phyloP scores from a whole-genome alignment of 2,113 vertebrate species.

The Oriolus oriolus region DNA sequence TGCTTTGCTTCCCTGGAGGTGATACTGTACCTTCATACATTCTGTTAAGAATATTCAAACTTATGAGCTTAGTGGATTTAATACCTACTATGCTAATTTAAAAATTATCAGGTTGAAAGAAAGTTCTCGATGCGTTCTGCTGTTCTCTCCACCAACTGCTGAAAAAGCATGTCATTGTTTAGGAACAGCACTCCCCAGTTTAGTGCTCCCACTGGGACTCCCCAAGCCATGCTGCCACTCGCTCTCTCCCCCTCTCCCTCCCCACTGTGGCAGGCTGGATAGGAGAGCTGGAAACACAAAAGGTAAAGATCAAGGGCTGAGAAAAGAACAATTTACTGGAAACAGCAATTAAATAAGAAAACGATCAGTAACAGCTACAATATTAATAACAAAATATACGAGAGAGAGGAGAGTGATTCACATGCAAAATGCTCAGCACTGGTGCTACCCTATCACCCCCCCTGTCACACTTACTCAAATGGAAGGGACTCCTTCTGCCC shows the following conservation, averaged over 20 bases:
- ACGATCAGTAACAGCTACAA: background rate
- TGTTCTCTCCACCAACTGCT: background rate
- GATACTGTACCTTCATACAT: background rate
- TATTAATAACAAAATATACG: background rate
- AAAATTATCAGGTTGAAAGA: background rate
- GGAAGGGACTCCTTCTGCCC: background rate
- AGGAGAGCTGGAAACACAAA: background rate
- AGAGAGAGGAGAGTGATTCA: accelerated
- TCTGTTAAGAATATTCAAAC: background rate
- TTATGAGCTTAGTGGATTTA: background rate
- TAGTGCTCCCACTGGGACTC: background rate
- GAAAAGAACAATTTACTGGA: background rate
- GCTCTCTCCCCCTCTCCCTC: background rate
- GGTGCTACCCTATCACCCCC: background rate
- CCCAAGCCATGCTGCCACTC: background rate
- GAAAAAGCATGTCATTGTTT: background rate
- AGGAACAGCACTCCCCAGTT: background rate
- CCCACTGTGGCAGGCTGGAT: too few relatives aligned
- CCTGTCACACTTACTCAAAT: background rate
- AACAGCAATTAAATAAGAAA: background rate
- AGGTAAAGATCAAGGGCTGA: background rate
- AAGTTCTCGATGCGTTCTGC: background rate
- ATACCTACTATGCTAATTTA: background rate
- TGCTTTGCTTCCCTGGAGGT: background rate
- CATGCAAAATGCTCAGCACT: background rate